Base-by-base conservation (phyloP, 1,140 invertebrate species). In the Nasonia giraulti region DNA sequence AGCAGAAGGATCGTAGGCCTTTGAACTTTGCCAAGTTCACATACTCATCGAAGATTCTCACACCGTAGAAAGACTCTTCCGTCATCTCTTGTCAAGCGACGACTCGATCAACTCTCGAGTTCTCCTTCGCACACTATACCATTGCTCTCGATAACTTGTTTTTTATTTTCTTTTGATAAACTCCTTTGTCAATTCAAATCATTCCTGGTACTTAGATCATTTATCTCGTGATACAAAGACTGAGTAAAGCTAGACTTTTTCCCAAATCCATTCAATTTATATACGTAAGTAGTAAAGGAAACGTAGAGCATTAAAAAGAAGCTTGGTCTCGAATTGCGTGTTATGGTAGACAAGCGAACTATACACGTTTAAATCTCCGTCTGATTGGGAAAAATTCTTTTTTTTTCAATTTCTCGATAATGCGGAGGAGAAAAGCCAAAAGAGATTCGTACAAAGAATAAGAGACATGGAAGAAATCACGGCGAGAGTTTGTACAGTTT, bases 401-500 rank as follows among this genome's bases (percentile, higher is more conserved):
- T 68, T 69, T 75, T 71, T 77, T 17, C 33, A 12, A 62, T 17
- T 1, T 74, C 62, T 80, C 17, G n/a, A 44, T 79, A 17, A 69
- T 78, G 80, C 74, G 84, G 55, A 81, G 80, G 79, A 82, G 80
- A 85, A 71, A 78, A 78, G 66, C 62, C 62, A 82, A 82, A 85
- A 82, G 78, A 77, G 66, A 82, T 77, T 82, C 44, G 62, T 78
- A 82, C 44, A 82, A 71, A 81, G 62, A 76, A 68, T 80, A 68
- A 82, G 12, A 81, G 74, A 76, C 47, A 40, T 55, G 27, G 40
- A 82, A 40, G 68, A 78, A 82, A 89, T 87, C 87, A 87, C 88
- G 68, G 73, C 79, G 83, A 87, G 86, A 86, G 85, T 87, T 87
- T 90, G 89, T 90, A 90, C 89, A 90, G 86, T 88, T 89, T 89